A percentile compares a stretch with the other conserved stretches of the same genome.
These are phyloP conservation scores for Chrysomela aeneicollis DNA, from an alignment of 2,888 invertebrate species.

Conservation along the genomic window DNA sequence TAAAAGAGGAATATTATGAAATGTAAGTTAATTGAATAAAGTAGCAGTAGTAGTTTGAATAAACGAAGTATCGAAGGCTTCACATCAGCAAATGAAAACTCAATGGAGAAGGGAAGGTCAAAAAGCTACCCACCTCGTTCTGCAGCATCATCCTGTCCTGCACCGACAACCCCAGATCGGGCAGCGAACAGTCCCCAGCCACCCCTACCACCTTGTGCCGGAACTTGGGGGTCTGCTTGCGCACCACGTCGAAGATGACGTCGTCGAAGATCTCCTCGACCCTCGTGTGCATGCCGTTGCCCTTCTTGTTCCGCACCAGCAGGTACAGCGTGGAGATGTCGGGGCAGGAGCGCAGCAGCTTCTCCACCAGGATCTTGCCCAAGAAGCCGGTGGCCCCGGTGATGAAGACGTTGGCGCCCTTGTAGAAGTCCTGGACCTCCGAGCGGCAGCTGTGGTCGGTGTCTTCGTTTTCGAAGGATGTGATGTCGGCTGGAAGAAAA, in stretches of 20 bases:
- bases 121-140: constrained; percentile 28
- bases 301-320: constrained; percentile 68
- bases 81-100: too few species aligned
- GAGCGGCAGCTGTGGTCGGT: constrained; percentile 27
- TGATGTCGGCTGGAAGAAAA: neutral
- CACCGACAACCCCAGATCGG: constrained; percentile 67
- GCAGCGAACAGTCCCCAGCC: constrained; percentile 69
- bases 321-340: constrained; percentile 66
- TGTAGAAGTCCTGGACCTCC: constrained; percentile 57
- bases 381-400: constrained; percentile 67
- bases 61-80: too few species aligned
- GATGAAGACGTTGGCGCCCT: constrained; percentile 57
- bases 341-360: constrained; percentile 67
- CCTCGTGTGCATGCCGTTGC: constrained; percentile 70
- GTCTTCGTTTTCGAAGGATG: neutral
- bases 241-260: constrained; percentile 67
- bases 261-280: constrained; percentile 75
- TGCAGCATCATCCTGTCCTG: constrained; percentile 63
- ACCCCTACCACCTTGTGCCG: constrained; percentile 65
- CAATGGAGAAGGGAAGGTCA: too few species aligned
- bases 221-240: constrained; percentile 69
- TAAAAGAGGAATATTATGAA: too few species aligned
- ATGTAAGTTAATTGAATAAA: too few species aligned
- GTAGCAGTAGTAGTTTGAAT: too few species aligned
- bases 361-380: constrained; percentile 67